Base-by-base conservation (phyloP, 1,140 invertebrate genomes). In the Heliconius nattereri region DNA sequence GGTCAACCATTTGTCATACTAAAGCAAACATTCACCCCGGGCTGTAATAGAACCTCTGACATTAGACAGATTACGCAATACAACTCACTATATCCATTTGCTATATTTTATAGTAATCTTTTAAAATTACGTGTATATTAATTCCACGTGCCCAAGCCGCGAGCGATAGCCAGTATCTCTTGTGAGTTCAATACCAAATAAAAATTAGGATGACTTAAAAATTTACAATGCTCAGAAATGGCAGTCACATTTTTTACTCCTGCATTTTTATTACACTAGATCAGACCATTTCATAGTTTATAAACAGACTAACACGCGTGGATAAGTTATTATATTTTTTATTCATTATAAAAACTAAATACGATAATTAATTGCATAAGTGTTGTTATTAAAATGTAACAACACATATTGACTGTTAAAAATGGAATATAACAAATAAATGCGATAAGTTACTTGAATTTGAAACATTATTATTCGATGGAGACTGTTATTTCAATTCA, bases 401-500 rank as follows among this genome's bases (percentile, higher is more conserved):
- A 66, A 29, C n/a, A 37, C 35, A n/a, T 9, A 72, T 37, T 7
- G 7, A 20, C 40, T 72, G 32, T 35, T 35, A 72, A 72, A 35
- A 72, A n/a, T 7, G 37, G 8, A 35, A 35, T n/a, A 29, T 72
- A 40, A 72, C 71, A 40, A 72, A 72, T 72, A 72, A 72, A 20
- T 35, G 35, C 35, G 37, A 72, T 40, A 37, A 37, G n/a, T 72
- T 72, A 72, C 1, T n/a, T 37, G 16, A 37, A 72, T 40, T 23
- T n/a, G 9, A 72, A 72, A 72, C 26, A 29, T 29, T 11, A 9
- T 6, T 11, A 8, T 5, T 13, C n/a, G 9, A 60, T 26, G n/a
- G n/a, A 26, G 8, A 29, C 57, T 29, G 57, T 71, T 71, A 72
- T 72, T 40, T 78, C 54, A 70, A 71, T 77, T 49, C 37, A 70